Evolutionary conservation across 2,113 vertebrate species (phyloP).

Genomic region (Bujurquina vittata): DNA sequence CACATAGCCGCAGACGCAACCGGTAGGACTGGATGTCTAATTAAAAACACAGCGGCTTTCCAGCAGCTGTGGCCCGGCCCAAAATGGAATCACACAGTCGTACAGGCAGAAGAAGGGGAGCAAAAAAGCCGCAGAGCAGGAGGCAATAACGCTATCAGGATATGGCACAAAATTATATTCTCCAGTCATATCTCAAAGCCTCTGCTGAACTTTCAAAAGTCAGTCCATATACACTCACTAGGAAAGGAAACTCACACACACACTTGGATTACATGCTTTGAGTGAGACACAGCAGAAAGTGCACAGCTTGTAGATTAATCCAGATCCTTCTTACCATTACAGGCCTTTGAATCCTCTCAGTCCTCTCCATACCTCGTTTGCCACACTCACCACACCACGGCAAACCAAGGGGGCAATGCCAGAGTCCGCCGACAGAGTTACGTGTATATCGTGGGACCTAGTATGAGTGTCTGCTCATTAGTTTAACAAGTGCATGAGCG

Average conservation of each 20-base stretch:
- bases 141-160: constrained; percentile 21
- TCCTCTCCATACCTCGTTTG: constrained; percentile 84
- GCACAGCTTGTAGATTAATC: constrained; percentile 10
- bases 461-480: constrained; percentile 35
- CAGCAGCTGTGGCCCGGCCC: constrained; percentile 80
- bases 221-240: not conserved
- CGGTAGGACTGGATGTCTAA: constrained; percentile 78
- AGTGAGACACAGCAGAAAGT: constrained; percentile 13
- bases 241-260: not conserved
- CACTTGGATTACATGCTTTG: not conserved
- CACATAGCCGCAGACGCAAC: constrained; percentile 56
- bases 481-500: constrained; percentile 70
- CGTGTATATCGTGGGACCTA: constrained; percentile 36
- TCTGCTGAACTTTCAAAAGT: constrained; percentile 12
- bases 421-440: constrained; percentile 70
- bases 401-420: constrained; percentile 75
- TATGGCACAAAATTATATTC: not conserved
- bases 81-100: constrained; percentile 77
- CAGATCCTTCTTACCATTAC: constrained; percentile 85
- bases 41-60: constrained; percentile 79
- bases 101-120: constrained; percentile 41
- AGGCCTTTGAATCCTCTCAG: constrained; percentile 83
- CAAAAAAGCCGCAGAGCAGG: constrained; percentile 27
- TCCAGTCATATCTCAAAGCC: not conserved
- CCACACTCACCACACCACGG: constrained; percentile 78